Conservation (phyloP, 2,888 invertebrate genomes). For the Rhingia rostrata region DNA sequence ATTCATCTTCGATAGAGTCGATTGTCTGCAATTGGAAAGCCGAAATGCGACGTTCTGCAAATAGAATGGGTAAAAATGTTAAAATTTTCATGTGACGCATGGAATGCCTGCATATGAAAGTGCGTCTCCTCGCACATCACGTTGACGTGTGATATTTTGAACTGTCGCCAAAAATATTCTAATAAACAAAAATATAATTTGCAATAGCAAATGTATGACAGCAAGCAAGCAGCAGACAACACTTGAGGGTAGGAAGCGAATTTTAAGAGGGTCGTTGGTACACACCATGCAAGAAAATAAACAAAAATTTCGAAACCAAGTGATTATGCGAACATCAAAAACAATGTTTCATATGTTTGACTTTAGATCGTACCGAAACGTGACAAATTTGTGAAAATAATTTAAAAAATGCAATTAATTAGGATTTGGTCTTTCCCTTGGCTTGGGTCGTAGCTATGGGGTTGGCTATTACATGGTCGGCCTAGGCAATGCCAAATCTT, state of each 20-base stretch:
- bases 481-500: slow-evolving; percentile 66
- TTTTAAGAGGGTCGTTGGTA: not conserved
- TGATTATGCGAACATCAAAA: too few relatives aligned
- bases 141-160: slow-evolving; percentile 64
- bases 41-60: slow-evolving; percentile 82
- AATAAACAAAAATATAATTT: slow-evolving; percentile 42
- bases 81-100: not conserved
- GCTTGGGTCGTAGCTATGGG: not conserved
- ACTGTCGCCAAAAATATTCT: slow-evolving; percentile 51
- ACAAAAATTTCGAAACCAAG: slow-evolving; percentile 14
- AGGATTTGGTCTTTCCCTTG: slow-evolving; percentile 9
- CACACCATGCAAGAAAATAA: slow-evolving; percentile 7
- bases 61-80: slow-evolving; percentile 13
- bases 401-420: slow-evolving; percentile 67
- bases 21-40: slow-evolving; percentile 81
- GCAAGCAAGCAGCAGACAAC: slow-evolving; percentile 18
- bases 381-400: slow-evolving; percentile 62
- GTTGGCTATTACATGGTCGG: slow-evolving; percentile 49
- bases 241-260: slow-evolving; percentile 1
- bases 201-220: slow-evolving; percentile 51
- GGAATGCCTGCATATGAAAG: slow-evolving; percentile 4
- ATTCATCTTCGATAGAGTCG: slow-evolving; percentile 82
- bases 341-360: slow-evolving; percentile 38
- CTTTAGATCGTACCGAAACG: slow-evolving; percentile 30
- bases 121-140: slow-evolving; percentile 6